Base-by-base conservation (phyloP, 2,113 vertebrate genomes). In the Pelvicachromis taeniatus region DNA sequence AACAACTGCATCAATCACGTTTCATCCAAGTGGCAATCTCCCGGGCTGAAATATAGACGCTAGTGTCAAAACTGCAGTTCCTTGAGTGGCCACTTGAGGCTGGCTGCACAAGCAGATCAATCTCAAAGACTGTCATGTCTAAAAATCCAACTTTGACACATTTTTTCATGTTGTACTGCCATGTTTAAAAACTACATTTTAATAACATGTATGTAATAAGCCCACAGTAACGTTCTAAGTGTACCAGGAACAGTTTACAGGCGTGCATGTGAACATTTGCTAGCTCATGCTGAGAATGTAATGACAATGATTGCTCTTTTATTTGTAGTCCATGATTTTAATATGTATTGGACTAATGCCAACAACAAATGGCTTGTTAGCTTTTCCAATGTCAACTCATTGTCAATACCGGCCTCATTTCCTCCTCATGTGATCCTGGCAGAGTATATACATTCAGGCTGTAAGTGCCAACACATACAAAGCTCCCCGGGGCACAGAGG, bases 1-100 rank as follows among this genome's bases (percentile, higher is more conserved):
- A 95, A 94, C 82, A 82, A 91, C 89, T 82, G 85, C 85, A 95
- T 94, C 91, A 88, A 93, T 93, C 93, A 89, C 77, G 85, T 84
- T 48, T 48, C 42, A 73, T 73, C 42, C 8, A 26, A 7, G 40
- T 2, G 4, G 21, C 21, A 17, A 48, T 45, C 68, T 29, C 40
- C 14, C 4, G 4, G 63, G 16, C 42, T 50, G 68, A 73, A 50
- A 73, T 29, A 50, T 19, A 50, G 50, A 31, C 5, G 3, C 48
- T 29, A 73, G 23, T 1, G 4, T 23, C 42, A 11, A 50, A 73
- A 73, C 48, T 29, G 16, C 68, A 73, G 42, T 12, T 73, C 40
- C 21, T 26, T 42, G 5, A 48, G 40, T 17, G 40, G 65, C 65
- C 14, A 73, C 65, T 48, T 29, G 14, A 48, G 42, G 4, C 23